Evolutionary conservation across 2,797 vertebrate species (phyloP).

Genomic region (Muscicapa striata): DNA sequence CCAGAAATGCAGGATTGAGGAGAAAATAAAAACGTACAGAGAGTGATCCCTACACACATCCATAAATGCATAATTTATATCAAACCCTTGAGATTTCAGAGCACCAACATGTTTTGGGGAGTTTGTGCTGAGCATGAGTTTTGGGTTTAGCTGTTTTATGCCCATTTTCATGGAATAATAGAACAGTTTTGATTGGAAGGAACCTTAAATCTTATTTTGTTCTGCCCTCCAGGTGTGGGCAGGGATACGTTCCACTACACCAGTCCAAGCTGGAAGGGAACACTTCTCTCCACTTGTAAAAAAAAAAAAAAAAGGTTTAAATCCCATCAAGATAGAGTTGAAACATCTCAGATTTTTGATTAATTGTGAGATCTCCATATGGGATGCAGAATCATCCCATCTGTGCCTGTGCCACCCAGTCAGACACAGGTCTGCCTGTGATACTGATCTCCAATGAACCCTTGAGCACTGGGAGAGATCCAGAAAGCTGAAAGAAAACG

Average conservation of each 20-base stretch:
- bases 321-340: neutral
- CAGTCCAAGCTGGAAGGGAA: neutral
- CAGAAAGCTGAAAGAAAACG: slow-evolving; percentile 10
- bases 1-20: neutral
- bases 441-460: slow-evolving; percentile 44
- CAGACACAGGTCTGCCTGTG: neutral
- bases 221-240: neutral
- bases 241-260: neutral
- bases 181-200: neutral
- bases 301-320: neutral
- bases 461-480: neutral
- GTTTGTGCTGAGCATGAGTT: neutral
- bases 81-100: neutral
- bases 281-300: neutral
- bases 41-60: neutral
- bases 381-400: neutral
- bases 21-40: neutral
- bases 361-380: neutral
- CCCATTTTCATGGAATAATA: neutral
- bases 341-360: neutral
- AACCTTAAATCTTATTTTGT: neutral
- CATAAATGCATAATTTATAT: neutral
- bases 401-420: neutral
- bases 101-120: accelerated
- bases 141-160: neutral